These are phyloP conservation scores for Gobius niger DNA, from an alignment of 2,113 vertebrate genomes.

Conservation along the genomic window DNA sequence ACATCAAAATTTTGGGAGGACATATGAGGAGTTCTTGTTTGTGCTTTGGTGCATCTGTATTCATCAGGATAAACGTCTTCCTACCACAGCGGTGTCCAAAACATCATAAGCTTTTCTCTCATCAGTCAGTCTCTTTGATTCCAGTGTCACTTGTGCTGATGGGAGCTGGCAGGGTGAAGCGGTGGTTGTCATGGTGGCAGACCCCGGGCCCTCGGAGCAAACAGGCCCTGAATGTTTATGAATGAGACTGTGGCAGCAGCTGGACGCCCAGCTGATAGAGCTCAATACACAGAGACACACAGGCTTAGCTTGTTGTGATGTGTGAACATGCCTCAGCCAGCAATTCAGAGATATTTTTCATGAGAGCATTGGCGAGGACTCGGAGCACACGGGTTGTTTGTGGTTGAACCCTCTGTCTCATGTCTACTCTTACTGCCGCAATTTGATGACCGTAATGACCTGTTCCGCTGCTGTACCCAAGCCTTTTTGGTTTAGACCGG, in stretches of 20 bases:
- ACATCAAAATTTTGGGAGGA: too few relatives aligned
- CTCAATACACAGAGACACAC: not conserved
- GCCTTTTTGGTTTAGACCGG: too few relatives aligned
- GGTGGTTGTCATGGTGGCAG: conserved; percentile 63
- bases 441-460: conserved; percentile 39
- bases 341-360: not conserved
- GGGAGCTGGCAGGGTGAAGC: conserved; percentile 40
- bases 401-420: conserved; percentile 52
- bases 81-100: too few relatives aligned
- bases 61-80: too few relatives aligned
- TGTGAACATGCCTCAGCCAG: not conserved
- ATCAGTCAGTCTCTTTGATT: conserved; percentile 20
- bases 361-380: not conserved
- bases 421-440: conserved; percentile 46
- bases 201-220: conserved; percentile 60
- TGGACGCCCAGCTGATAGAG: conserved; percentile 35
- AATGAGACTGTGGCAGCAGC: conserved; percentile 48
- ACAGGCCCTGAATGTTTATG: conserved; percentile 53
- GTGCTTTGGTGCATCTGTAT: too few relatives aligned
- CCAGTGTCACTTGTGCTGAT: conserved; percentile 38
- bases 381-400: conserved; percentile 11
- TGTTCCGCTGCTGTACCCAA: conserved; percentile 10
- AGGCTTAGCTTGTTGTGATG: not conserved
- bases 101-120: not conserved
- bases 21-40: too few relatives aligned